Evolutionary conservation across 2,888 invertebrate species (phyloP).

Genomic region (Hedya salicella): DNA sequence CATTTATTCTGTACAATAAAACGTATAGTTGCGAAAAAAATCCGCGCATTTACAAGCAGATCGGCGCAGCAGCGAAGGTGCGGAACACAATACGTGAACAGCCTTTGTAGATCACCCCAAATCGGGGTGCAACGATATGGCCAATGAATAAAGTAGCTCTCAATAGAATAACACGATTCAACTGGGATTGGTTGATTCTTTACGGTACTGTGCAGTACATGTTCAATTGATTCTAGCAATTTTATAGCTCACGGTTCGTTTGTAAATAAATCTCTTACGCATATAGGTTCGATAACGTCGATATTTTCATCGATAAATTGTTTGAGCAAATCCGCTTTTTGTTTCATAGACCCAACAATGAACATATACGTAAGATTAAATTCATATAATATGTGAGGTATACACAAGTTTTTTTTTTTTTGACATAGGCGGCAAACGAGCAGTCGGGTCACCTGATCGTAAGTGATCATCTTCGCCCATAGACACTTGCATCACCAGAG

Average conservation of each 20-base stretch:
- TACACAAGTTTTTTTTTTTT: too few relatives aligned
- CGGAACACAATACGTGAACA: conserved; percentile 61
- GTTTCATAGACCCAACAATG: too few relatives aligned
- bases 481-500: too few relatives aligned
- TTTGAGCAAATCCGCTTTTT: too few relatives aligned
- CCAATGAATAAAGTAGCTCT: conserved; percentile 79
- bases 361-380: too few relatives aligned
- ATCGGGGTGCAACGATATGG: conserved; percentile 70
- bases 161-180: conserved; percentile 79
- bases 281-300: neutral
- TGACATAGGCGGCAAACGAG: too few relatives aligned
- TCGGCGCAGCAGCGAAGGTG: conserved; percentile 29
- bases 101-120: conserved; percentile 65
- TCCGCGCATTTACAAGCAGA: conserved; percentile 24
- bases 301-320: too few relatives aligned
- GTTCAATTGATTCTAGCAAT: conserved; percentile 6
- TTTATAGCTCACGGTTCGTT: conserved; percentile 4
- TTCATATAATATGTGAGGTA: too few relatives aligned
- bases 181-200: conserved; percentile 59
- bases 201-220: conserved; percentile 9
- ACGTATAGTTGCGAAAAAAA: conserved; percentile 9
- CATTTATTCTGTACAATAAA: conserved; percentile 1
- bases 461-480: too few relatives aligned
- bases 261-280: neutral
- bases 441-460: too few relatives aligned